Conservation (phyloP, 2,797 vertebrate species). For the Sebastes ruberrimus region DNA sequence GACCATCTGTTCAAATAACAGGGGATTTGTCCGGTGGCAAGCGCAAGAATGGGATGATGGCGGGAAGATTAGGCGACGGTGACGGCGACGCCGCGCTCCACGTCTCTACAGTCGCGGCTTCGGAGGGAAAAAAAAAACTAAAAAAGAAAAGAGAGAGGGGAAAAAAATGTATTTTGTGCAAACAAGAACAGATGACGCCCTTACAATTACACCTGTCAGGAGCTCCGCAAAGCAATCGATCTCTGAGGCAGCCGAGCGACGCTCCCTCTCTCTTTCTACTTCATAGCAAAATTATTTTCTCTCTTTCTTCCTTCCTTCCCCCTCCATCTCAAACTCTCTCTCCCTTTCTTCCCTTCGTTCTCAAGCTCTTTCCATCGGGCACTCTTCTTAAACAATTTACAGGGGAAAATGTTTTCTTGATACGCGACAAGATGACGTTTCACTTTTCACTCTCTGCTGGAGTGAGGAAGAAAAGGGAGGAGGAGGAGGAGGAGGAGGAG, state of each 20-base stretch:
- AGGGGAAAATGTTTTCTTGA: slow-evolving; percentile 86
- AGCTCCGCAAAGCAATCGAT: slow-evolving; percentile 99
- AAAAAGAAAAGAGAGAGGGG: slow-evolving; percentile 34
- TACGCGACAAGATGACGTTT: slow-evolving; percentile 85
- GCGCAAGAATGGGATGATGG: slow-evolving; percentile 99
- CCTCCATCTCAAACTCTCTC: not conserved
- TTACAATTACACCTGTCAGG: slow-evolving; percentile 99
- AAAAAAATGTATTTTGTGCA: slow-evolving; percentile 99
- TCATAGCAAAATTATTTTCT: slow-evolving; percentile 95
- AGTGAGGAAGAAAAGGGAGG: not conserved
- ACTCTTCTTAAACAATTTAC: slow-evolving; percentile 90
- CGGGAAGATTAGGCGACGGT: slow-evolving; percentile 98
- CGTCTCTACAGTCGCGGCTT: slow-evolving; percentile 90
- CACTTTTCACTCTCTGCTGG: slow-evolving; percentile 17
- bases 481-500: not conserved
- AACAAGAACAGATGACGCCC: slow-evolving; percentile 99
- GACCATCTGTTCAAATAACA: slow-evolving; percentile 99
- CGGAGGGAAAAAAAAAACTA: not conserved
- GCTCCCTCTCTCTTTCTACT: slow-evolving; percentile 82
- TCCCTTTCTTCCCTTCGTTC: slow-evolving; percentile 71
- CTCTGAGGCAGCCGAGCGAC: slow-evolving; percentile 89
- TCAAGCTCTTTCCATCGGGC: not conserved
- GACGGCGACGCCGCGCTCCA: slow-evolving; percentile 41
- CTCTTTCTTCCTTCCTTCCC: slow-evolving; percentile 65
- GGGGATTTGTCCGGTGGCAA: slow-evolving; percentile 99